Evolutionary conservation across 2,888 invertebrate genomes (phyloP).

Genomic region (Epinotia ramella): DNA sequence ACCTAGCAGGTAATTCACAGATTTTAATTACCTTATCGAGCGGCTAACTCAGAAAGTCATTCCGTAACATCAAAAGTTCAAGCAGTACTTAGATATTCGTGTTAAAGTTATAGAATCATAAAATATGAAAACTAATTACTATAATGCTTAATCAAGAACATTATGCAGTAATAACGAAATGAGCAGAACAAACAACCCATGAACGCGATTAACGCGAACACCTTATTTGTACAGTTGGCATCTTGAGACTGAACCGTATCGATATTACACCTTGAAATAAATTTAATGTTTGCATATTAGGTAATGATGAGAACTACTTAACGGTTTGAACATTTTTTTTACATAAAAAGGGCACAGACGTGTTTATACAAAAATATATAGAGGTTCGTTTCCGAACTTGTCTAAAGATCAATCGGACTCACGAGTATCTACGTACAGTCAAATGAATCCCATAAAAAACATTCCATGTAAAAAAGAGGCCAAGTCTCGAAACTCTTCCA

Average conservation of each 20-base stretch:
- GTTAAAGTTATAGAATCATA: neutral
- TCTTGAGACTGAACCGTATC: neutral
- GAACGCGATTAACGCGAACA: slow-evolving; percentile 14
- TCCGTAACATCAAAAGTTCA: too few species aligned
- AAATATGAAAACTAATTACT: slow-evolving; percentile 16
- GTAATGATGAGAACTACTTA: slow-evolving; percentile 33
- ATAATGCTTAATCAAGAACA: slow-evolving; percentile 36
- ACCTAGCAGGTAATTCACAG: too few species aligned
- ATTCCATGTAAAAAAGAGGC: too few species aligned
- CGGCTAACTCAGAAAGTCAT: too few species aligned
- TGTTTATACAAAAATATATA: too few species aligned
- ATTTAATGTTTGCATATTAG: slow-evolving; percentile 25
- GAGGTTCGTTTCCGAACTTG: neutral
- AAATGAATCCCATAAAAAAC: too few species aligned
- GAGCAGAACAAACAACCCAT: slow-evolving; percentile 32
- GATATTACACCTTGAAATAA: slow-evolving; percentile 33
- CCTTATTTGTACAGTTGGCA: slow-evolving; percentile 35
- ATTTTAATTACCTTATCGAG: too few species aligned
- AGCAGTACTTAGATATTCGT: neutral
- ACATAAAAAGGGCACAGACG: neutral
- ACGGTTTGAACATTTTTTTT: neutral
- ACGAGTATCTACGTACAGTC: too few species aligned
- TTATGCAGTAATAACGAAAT: slow-evolving; percentile 9
- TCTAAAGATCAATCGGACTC: too few species aligned
- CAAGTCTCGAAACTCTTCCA: too few species aligned